Conservation (phyloP, 1,140 invertebrate genomes). For the Mizuhopecten yessoensis region DNA sequence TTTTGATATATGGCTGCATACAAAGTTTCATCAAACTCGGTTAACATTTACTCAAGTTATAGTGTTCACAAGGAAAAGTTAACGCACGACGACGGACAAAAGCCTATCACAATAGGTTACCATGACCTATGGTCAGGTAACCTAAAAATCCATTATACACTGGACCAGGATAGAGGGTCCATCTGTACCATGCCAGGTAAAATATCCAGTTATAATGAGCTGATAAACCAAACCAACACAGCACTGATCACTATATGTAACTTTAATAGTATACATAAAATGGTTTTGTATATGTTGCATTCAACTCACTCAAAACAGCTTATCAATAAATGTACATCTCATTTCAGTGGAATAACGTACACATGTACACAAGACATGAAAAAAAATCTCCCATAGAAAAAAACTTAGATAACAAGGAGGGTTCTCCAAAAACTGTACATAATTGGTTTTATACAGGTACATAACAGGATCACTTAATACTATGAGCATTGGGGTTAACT, state of each 20-base stretch:
- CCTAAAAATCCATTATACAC: too few species aligned
- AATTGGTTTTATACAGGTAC: background rate
- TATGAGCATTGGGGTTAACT: slow-evolving; percentile 36
- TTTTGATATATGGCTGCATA: too few species aligned
- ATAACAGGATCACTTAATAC: slow-evolving; percentile 4
- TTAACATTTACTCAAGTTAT: too few species aligned
- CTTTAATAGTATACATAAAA: slow-evolving; percentile 40
- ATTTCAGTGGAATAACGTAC: slow-evolving; percentile 34
- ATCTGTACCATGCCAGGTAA: too few species aligned
- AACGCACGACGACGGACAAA: too few species aligned
- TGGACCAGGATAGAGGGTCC: too few species aligned
- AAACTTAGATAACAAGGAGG: background rate
- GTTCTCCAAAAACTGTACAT: slow-evolving; percentile 20
- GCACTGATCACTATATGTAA: slow-evolving; percentile 26
- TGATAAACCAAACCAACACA: background rate
- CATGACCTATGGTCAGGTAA: too few species aligned
- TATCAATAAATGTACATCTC: slow-evolving; percentile 35
- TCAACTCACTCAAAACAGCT: slow-evolving; percentile 33
- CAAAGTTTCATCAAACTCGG: too few species aligned
- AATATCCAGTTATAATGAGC: too few species aligned
- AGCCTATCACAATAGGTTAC: too few species aligned
- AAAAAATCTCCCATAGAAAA: background rate
- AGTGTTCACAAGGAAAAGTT: too few species aligned
- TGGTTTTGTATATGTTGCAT: slow-evolving; percentile 39
- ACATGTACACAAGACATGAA: background rate